phyloP scores from a whole-genome alignment of 2,113 vertebrate species.

The Epinephelus moara region DNA sequence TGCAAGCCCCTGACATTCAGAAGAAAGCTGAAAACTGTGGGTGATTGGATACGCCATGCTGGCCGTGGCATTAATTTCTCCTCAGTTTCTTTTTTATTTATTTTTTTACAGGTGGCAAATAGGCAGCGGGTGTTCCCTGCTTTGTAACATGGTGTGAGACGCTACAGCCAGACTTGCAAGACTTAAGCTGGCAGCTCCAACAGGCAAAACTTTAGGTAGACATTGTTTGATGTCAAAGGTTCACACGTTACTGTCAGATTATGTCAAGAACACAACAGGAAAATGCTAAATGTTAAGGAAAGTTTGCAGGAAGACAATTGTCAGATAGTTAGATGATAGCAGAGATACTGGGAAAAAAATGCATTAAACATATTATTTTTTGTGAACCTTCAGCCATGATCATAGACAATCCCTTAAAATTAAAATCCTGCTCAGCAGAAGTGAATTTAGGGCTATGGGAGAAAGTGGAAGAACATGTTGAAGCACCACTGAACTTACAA shows the following conservation, averaged over 20 bases:
- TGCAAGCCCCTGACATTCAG: constrained; percentile 53
- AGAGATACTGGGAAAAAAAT: not conserved
- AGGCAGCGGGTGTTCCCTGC: constrained; percentile 3
- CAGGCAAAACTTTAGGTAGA: not conserved
- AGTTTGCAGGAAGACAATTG: not conserved
- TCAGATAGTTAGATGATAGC: too few relatives aligned
- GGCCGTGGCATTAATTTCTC: not conserved
- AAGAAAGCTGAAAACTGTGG: constrained; percentile 41
- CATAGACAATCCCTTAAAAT: not conserved
- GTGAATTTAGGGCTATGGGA: not conserved
- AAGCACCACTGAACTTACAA: not conserved
- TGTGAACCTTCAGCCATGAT: not conserved
- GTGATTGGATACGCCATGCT: constrained; percentile 8
- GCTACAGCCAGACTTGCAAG: not conserved
- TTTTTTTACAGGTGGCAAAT: constrained; percentile 20
- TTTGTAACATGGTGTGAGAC: constrained; percentile 14
- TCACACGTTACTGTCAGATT: not conserved
- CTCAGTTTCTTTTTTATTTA: not conserved
- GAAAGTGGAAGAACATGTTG: not conserved
- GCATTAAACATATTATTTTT: not conserved
- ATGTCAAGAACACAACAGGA: not conserved
- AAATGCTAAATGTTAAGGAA: not conserved
- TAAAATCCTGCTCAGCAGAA: not conserved
- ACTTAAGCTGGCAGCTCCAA: constrained; percentile 5
- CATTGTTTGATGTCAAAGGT: not conserved